Percentiles rank a stretch among this genome's conserved stretches.
These are phyloP conservation scores for Pimpla rufipes DNA, from an alignment of 2,888 invertebrate species.

Conservation along the genomic window DNA sequence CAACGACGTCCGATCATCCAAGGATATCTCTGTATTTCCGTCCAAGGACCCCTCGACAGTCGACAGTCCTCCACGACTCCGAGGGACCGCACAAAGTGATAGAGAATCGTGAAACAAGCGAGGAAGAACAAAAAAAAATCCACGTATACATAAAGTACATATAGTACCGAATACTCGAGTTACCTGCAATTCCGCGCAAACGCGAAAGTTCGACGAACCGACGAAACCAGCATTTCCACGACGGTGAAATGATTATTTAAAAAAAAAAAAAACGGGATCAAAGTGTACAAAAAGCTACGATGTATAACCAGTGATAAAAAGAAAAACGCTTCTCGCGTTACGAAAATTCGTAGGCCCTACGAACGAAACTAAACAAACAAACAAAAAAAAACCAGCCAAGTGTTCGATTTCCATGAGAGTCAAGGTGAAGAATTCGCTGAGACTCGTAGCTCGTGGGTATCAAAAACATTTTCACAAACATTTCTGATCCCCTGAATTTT, in stretches of 20 bases:
- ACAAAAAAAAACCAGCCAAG: conserved; percentile 66
- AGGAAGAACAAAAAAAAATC: neutral
- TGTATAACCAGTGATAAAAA: conserved; percentile 16
- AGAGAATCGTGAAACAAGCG: conserved; percentile 20
- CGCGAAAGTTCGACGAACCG: conserved; percentile 4
- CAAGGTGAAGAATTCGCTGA: conserved; percentile 32
- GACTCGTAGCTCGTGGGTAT: conserved; percentile 36
- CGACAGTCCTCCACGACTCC: conserved; percentile 47
- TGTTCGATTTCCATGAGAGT: conserved; percentile 68
- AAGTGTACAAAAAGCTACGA: conserved; percentile 64
- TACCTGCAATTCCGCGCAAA: conserved; percentile 54
- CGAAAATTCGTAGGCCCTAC: no score
- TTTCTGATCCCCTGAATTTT: conserved; percentile 2
- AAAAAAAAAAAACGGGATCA: conserved; percentile 52
- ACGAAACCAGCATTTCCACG: conserved; percentile 1
- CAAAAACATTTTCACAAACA: conserved; percentile 51
- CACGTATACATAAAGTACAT: neutral
- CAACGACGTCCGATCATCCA: conserved; percentile 46
- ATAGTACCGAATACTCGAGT: conserved; percentile 61
- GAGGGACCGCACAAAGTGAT: conserved; percentile 55
- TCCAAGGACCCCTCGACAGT: conserved; percentile 77
- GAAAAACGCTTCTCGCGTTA: conserved; percentile 6
- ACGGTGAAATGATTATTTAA: conserved; percentile 26
- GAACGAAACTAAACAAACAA: conserved; percentile 23
- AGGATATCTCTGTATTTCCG: conserved; percentile 78